Evolutionary conservation across 2,113 vertebrate genomes (phyloP), one percentile per base, ranked within the genome.

Genomic region (Pitta sordida): DNA sequence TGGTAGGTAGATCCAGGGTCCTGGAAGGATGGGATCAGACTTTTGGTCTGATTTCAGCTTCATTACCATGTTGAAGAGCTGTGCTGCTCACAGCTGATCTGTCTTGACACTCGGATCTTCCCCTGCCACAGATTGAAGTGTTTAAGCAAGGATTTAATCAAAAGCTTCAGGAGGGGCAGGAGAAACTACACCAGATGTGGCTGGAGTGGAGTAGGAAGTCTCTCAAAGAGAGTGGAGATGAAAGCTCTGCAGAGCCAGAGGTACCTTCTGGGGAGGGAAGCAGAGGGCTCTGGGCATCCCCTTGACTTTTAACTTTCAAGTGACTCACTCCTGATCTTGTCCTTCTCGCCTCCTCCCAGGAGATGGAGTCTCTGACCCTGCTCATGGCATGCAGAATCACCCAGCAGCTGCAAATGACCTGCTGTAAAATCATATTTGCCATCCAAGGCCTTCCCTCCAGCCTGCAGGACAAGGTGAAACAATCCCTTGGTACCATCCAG

Each of bases 101-200:
- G 36, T 55, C 44, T 34, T 79, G 58, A 58, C 3, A 4, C 21
- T 82, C 29, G 74, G 43, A 39, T 59, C 70, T 82, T 43, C 20
- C 27, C 6, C 46, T 67, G n/a, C 16, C n/a, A 11, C 77, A 98
- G 97, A 80, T 88, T 30, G 96, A 98, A 32, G 87, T 15, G 0
- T 89, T 98, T 48, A 97, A 98, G 86, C 95, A 97, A 78, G 98
- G 98, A 24, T 95, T 98, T 22, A 84, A 94, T n/a, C 96, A 97
- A 92, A 98, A 98, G 88, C 95, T 98, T 58, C 97, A 94, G 32
- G 98, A 98, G 23, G 97, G 95, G 2, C 97, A 97, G 7, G 96
- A 98, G 94, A 98, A 98, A 68, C 96, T 99, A 26, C 94, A 97
- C 30, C 98, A 98, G 90, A 97, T 97, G 91, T 99, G 98, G 98